These are phyloP conservation scores for Silurus lanzhouensis DNA, from an alignment of 2,797 vertebrate genomes.

Conservation along the genomic window DNA sequence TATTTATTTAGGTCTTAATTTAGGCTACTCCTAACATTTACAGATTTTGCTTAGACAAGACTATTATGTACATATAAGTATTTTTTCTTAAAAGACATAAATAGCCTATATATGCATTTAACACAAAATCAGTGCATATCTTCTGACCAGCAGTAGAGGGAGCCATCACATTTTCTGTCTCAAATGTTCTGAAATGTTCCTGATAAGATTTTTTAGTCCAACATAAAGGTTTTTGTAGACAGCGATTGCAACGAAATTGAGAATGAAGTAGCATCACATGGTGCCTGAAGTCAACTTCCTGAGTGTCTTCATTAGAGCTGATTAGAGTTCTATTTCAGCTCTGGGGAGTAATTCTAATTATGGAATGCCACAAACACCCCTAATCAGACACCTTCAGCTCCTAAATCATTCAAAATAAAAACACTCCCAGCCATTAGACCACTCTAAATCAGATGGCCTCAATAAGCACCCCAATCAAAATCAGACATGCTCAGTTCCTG, in stretches of 20 bases:
- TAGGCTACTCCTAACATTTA: background rate
- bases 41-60: background rate
- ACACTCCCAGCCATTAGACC: conserved; percentile 11
- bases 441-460: conserved; percentile 34
- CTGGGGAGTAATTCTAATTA: conserved; percentile 22
- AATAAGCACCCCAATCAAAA: conserved; percentile 36
- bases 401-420: conserved; percentile 26
- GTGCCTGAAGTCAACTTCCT: conserved; percentile 17
- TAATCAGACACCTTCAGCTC: conserved; percentile 47
- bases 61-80: background rate
- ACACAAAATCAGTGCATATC: background rate
- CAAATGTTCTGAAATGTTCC: background rate
- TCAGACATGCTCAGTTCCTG: conserved; percentile 13
- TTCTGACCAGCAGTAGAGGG: conserved; percentile 45
- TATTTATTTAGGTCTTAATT: background rate
- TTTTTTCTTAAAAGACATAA: background rate
- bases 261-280: conserved; percentile 7
- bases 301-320: conserved; percentile 36
- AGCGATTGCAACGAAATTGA: conserved; percentile 1
- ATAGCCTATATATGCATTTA: background rate
- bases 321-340: conserved; percentile 31
- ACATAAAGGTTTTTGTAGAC: conserved; percentile 4
- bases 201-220: background rate
- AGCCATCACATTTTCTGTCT: conserved; percentile 8
- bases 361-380: conserved; percentile 15